These are phyloP conservation scores for Cygnus atratus DNA, from an alignment of 2,113 vertebrate species.

Conservation along the genomic window DNA sequence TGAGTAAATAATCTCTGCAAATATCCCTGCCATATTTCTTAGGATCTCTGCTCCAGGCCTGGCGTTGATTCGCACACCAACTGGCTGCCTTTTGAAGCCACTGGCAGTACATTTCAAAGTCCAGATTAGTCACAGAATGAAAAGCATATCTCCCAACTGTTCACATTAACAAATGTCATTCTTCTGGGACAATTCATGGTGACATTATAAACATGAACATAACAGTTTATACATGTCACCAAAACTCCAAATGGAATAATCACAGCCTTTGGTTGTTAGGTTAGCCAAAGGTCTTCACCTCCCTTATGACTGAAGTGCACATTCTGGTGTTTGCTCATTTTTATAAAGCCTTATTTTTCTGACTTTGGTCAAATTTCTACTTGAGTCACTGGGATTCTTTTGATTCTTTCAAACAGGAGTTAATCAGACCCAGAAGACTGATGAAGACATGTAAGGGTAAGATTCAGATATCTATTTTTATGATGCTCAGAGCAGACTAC, in stretches of 20 bases:
- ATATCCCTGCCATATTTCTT: neutral
- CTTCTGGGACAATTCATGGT: neutral
- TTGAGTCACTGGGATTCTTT: neutral
- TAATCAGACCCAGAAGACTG: neutral
- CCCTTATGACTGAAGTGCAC: neutral
- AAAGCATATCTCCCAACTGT: neutral
- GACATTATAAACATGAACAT: conserved; percentile 5
- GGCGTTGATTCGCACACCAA: neutral
- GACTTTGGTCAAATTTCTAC: neutral
- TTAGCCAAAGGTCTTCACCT: neutral
- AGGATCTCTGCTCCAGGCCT: neutral
- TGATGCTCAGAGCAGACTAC: neutral
- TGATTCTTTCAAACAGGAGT: neutral
- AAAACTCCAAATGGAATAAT: neutral
- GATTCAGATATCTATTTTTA: neutral
- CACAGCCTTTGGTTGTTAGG: neutral
- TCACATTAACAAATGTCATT: neutral
- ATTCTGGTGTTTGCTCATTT: neutral
- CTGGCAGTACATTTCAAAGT: conserved; percentile 12
- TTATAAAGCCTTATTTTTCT: neutral
- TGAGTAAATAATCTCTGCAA: neutral
- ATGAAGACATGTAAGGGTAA: neutral
- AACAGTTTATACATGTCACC: neutral
- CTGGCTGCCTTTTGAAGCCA: conserved; percentile 3
- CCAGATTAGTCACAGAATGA: conserved; percentile 15